Base-by-base conservation (phyloP, 2,888 invertebrate species). In the Orthosia cruda region DNA sequence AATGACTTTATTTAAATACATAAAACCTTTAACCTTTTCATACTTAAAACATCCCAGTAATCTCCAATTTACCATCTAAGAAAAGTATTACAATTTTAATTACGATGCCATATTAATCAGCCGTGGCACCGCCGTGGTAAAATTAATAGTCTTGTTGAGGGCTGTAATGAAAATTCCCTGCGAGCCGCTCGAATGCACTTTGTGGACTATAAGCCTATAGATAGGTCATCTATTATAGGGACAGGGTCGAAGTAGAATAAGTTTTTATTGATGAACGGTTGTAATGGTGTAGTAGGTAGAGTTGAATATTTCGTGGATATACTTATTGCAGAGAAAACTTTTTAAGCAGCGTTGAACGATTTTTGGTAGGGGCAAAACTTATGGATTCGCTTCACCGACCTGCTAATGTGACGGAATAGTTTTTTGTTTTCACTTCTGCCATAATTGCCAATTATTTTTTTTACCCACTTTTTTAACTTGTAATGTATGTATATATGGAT, bases 141-240 rank as follows among this genome's bases (percentile, higher is more conserved):
- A 77, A 80, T 86, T 70, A 77, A 85, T 81, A 32, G 68, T 45
- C 52, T n/a, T 50, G 64, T 62, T 69, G 68, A 83, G 75, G 75
- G 74, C 40, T 81, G 26, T 87, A 80, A 87, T 86, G 81, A 86
- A 83, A 87, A 86, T 86, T 80, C 88, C 71, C 50, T 16, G 26
- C 67, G 75, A 70, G 61, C 75, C 74, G 74, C 64, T 71, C 63
- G 55, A 74, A 26, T 81, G 77, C 84, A 76, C 73, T 74, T 74
- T 66, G 69, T 71, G 40, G 32, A 40, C 57, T 59, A 64, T 69
- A 23, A 23, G 12, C 12, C 40, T 26, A 26, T 68, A 66, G 40
- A 59, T 40, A 40, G 40, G 40, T 40, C 4, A 40, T 74, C 65
- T 80, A 58, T 64, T 20, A 18, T 52, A 11, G 49, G 18, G 16